Conservation (phyloP, 1,140 invertebrate species). For the Drosophila ercepeae region DNA sequence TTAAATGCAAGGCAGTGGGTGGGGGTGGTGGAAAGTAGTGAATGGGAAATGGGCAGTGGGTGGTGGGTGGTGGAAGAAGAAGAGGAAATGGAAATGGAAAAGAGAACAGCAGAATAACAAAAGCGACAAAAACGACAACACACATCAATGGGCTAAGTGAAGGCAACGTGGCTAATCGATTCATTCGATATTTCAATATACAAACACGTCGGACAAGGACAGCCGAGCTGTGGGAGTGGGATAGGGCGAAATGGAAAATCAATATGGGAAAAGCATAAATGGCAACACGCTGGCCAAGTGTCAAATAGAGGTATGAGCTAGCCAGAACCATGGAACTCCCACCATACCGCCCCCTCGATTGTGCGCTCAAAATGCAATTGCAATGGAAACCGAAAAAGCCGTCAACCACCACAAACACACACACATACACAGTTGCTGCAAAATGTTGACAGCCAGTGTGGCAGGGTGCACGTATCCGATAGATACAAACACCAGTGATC, state of each 20-base stretch:
- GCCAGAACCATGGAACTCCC: background rate
- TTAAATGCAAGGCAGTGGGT: conserved; percentile 65
- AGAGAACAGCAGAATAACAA: conserved; percentile 44
- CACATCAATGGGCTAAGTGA: conserved; percentile 57
- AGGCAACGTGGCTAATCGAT: conserved; percentile 73
- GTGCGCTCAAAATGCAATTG: conserved; percentile 48
- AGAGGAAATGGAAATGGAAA: conserved; percentile 26
- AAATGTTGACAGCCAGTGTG: conserved; percentile 64
- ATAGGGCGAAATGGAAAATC: conserved; percentile 55
- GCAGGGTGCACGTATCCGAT: conserved; percentile 9
- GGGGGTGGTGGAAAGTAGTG: conserved; percentile 34
- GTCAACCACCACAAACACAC: conserved; percentile 57
- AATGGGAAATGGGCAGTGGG: conserved; percentile 9
- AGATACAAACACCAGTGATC: conserved; percentile 7
- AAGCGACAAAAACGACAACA: conserved; percentile 37
- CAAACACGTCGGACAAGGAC: conserved; percentile 55
- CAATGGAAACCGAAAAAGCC: conserved; percentile 57
- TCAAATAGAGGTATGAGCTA: conserved; percentile 48
- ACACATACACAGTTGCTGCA: conserved; percentile 21
- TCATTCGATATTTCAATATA: conserved; percentile 79
- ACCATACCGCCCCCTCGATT: conserved; percentile 33
- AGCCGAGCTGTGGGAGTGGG: background rate
- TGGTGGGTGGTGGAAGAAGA: conserved; percentile 41
- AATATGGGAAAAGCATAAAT: conserved; percentile 77
- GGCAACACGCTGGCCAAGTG: conserved; percentile 68